Evolutionary conservation across 1,140 invertebrate species (phyloP).

Genomic region (Brachionus paranguensis): DNA sequence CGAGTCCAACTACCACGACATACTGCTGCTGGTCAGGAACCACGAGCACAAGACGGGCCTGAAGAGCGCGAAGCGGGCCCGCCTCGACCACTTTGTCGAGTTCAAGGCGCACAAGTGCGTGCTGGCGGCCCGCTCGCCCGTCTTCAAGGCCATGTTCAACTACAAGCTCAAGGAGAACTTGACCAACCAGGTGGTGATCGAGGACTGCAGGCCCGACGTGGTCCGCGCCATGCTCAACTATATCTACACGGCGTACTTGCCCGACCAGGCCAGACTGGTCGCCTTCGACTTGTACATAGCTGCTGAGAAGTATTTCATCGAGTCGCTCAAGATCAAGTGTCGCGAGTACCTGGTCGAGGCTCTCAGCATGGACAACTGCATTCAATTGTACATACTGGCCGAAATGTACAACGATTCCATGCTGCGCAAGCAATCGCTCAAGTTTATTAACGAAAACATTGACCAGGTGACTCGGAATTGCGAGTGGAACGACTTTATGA

Average conservation of each 20-base stretch:
- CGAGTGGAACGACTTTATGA: constrained; percentile 37
- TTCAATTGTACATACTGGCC: constrained; percentile 20
- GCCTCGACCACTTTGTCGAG: constrained; percentile 30
- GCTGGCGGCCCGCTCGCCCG: constrained; percentile 49
- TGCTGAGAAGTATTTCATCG: constrained; percentile 38
- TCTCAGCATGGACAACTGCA: background rate
- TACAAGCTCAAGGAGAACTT: constrained; percentile 42
- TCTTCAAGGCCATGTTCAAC: constrained; percentile 51
- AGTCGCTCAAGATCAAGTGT: constrained; percentile 39
- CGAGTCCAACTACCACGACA: constrained; percentile 1
- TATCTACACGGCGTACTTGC: constrained; percentile 37
- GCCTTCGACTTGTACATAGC: constrained; percentile 38
- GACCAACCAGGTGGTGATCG: constrained; percentile 39
- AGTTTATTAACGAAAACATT: constrained; percentile 36
- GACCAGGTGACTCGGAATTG: constrained; percentile 12
- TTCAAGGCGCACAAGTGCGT: constrained; percentile 49
- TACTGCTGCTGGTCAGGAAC: background rate
- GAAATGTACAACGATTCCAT: constrained; percentile 40
- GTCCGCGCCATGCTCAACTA: constrained; percentile 29
- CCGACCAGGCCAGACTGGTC: background rate
- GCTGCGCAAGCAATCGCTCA: constrained; percentile 30
- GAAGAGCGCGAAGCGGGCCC: background rate
- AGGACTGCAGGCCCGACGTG: constrained; percentile 39
- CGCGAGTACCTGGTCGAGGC: constrained; percentile 12
- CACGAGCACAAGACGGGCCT: background rate